Evolutionary conservation across 2,888 invertebrate species (phyloP).

Genomic region (Scotopteryx bipunctaria): DNA sequence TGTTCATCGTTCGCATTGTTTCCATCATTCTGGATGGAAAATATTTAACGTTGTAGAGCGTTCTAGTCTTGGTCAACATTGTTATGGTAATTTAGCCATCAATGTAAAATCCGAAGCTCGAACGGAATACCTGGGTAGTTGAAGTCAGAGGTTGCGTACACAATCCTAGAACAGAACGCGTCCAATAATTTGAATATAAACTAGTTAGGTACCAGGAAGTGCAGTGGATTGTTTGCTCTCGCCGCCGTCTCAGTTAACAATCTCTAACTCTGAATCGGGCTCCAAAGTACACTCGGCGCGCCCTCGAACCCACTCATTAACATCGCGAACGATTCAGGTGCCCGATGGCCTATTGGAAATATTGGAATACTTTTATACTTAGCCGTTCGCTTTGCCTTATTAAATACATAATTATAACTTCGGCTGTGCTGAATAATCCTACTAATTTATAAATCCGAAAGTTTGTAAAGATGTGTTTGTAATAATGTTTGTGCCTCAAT

Average conservation of each 20-base stretch:
- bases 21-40: too few relatives aligned
- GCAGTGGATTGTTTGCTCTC: constrained; percentile 47
- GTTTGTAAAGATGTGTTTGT: too few relatives aligned
- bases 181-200: constrained; percentile 67
- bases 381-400: constrained; percentile 2
- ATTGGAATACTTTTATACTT: constrained; percentile 19
- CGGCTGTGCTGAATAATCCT: constrained; percentile 9
- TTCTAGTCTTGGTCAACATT: constrained; percentile 15
- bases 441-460: too few relatives aligned
- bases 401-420: constrained; percentile 15
- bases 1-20: too few relatives aligned
- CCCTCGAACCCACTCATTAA: constrained; percentile 37
- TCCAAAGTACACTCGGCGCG: constrained; percentile 29
- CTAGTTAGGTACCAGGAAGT: constrained; percentile 51
- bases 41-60: constrained; percentile 12
- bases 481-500: too few relatives aligned
- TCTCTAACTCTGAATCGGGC: constrained; percentile 40
- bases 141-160: constrained; percentile 39
- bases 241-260: constrained; percentile 14
- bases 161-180: constrained; percentile 41
- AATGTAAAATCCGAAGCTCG: constrained; percentile 37
- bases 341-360: constrained; percentile 17
- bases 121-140: constrained; percentile 35
- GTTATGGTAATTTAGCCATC: constrained; percentile 22
- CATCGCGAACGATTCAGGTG: constrained; percentile 22